Evolutionary conservation across 2,888 invertebrate species (phyloP).

Genomic region (Epinotia ramella): DNA sequence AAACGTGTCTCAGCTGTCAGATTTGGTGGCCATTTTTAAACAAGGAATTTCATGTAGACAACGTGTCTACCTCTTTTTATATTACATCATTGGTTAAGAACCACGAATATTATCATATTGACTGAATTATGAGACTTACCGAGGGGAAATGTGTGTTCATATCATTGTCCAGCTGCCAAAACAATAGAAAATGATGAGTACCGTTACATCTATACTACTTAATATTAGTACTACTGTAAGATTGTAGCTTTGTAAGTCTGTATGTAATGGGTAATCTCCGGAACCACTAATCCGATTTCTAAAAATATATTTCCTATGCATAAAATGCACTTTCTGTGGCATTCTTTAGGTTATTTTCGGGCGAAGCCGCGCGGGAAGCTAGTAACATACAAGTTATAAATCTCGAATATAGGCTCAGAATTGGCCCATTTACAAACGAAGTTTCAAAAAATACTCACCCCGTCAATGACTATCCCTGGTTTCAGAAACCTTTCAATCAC

Average conservation of each 20-base stretch:
- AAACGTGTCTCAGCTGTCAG: too few species aligned
- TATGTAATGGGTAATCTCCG: neutral
- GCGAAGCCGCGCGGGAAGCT: too few species aligned
- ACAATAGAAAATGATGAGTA: neutral
- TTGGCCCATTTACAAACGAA: neutral
- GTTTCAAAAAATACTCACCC: neutral
- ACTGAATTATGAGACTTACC: neutral
- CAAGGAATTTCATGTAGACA: too few species aligned
- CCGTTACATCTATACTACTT: too few species aligned
- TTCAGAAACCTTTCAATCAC: slow-evolving; percentile 57
- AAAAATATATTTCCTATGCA: too few species aligned
- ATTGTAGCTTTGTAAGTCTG: too few species aligned
- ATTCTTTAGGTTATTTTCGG: too few species aligned
- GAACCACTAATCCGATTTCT: neutral
- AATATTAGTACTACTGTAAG: too few species aligned
- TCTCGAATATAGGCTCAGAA: neutral
- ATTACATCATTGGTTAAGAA: too few species aligned
- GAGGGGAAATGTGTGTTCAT: neutral
- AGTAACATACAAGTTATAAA: neutral
- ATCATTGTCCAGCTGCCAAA: neutral
- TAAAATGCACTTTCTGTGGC: too few species aligned
- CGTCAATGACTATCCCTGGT: slow-evolving; percentile 44
- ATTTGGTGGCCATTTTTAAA: too few species aligned
- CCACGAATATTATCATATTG: neutral
- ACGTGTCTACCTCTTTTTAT: too few species aligned